phyloP scores from a whole-genome alignment of 2,113 vertebrate genomes.

The Gulo gulo region DNA sequence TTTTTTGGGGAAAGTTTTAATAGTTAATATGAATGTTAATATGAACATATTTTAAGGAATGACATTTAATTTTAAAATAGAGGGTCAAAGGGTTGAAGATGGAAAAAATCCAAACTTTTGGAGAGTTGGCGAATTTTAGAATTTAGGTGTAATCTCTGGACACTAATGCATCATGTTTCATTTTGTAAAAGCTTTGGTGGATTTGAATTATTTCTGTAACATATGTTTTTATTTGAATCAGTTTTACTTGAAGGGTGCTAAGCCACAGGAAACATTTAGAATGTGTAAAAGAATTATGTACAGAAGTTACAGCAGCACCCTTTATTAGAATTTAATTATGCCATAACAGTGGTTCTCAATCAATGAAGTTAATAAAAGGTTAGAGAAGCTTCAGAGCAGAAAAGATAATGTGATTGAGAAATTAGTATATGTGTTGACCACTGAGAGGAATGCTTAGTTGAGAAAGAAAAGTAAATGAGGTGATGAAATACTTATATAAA shows the following conservation, averaged over 20 bases:
- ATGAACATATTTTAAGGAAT: slow-evolving; percentile 7
- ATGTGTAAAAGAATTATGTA: not conserved
- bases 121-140: not conserved
- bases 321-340: slow-evolving; percentile 30
- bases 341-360: not conserved
- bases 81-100: not conserved
- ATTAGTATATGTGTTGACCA: not conserved
- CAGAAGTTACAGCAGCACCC: not conserved
- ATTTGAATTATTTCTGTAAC: slow-evolving; percentile 33
- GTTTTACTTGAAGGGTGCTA: slow-evolving; percentile 30
- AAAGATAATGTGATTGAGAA: not conserved
- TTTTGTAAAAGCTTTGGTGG: slow-evolving; percentile 33
- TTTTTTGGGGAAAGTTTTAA: not conserved
- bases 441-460: not conserved
- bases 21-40: not conserved
- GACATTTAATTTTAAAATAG: slow-evolving; percentile 24
- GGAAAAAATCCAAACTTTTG: not conserved
- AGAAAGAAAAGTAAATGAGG: slow-evolving; percentile 41
- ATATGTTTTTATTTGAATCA: slow-evolving; percentile 16
- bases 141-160: not conserved
- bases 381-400: not conserved
- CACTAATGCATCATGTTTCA: not conserved
- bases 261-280: slow-evolving; percentile 22
- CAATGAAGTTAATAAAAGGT: slow-evolving; percentile 30
- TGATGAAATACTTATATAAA: slow-evolving; percentile 28